Base-by-base conservation (phyloP, 2,113 vertebrate genomes). In the Notothenia coriiceps region DNA sequence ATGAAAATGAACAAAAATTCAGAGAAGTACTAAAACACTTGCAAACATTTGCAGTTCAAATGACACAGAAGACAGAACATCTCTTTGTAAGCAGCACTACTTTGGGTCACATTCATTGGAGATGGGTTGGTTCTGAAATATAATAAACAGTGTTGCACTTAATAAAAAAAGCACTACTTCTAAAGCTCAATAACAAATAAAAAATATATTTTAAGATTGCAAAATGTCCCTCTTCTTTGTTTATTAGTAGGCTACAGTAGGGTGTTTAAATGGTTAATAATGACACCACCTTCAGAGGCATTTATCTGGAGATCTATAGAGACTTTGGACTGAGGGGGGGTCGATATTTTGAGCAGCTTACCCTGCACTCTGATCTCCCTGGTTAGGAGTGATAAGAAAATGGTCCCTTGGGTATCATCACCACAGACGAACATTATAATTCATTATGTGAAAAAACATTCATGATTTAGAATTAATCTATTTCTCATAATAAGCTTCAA, bases 301-400 rank as follows among this genome's bases (percentile, higher is more conserved):
- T 33, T 61, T 71, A 25, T 50, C 40, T 20, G 13, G 15, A 63
- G 49, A 56, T 62, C 22, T 25, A 29, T 29, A 2, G 15, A 43
- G 62, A 60, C 54, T 77, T 29, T 3, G n/a, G n/a, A 47, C 51
- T 14, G 14, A 52, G 29, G 33, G 44, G 29, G 25, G 25, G 29
- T 74, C 50, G 52, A 20, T 69, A 73, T 17, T 35, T 54, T 70
- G 57, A 74, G 70, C 79, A 47, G 69, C 76, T 79, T 70, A 79
- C 29, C 40, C 2, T 57, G 52, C 52, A 65, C 66, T 75, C 11
- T 60, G 60, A 59, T 74, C 65, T 77, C 65, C 40, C 70, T 84
- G 77, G 13, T 52, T 17, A 33, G n/a, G 55, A 49, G 54, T 17
- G 72, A 75, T 75, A 70, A 57, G 59, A 57, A 1, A 52, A 2